Evolutionary conservation across 1,140 invertebrate species (phyloP), one percentile per base, ranked within the genome.

Genomic region (Nixonia krombeini): DNA sequence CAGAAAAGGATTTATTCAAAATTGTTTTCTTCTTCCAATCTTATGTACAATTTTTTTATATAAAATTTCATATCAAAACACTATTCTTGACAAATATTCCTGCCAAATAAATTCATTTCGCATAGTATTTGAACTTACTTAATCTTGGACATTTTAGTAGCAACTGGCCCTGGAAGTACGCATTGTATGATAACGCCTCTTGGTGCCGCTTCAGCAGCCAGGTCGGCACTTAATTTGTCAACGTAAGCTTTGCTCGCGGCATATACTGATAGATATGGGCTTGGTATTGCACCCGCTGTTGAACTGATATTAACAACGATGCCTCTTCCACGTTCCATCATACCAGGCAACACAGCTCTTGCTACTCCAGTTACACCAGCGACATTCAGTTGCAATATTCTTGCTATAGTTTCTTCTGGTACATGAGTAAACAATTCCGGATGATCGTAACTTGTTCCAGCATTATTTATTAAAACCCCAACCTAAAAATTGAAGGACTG

Each of bases 231-330:
- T 47, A 98, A 91, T 82, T 94, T 96, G 10, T 93, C 89, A 0
- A 97, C 91, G 85, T 91, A 98, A 8, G 93, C 91, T 88, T 99
- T 99, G 38, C 93, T 90, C 15, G 94, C 95, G 13, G 92, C 91
- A 73, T 99, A 99, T 0, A 97, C 90, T 7, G 91, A 89, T 1
- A 98, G 85, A 28, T 98, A 85, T 3, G 96, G 95, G 57, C 90
- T 90, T 0, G 95, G 95, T 58, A 92, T 90, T 0, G 89, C 82
- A 0, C 92, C 93, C 0, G 94, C 88, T 0, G 91, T 90, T 7
- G 97, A 99, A 0, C 96, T 93, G 21, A 99, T 86, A 80, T 99
- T 99, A 35, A 99, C 92, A 18, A 99, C 88, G 0, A 97, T 90
- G 6, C 97, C 98, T 62, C 90, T 90, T 21, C 89, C 88, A 38